Percentiles rank a stretch among this genome's conserved stretches.
phyloP scores from a whole-genome alignment of 2,797 vertebrate species.

The Rhynchotus rufescens region DNA sequence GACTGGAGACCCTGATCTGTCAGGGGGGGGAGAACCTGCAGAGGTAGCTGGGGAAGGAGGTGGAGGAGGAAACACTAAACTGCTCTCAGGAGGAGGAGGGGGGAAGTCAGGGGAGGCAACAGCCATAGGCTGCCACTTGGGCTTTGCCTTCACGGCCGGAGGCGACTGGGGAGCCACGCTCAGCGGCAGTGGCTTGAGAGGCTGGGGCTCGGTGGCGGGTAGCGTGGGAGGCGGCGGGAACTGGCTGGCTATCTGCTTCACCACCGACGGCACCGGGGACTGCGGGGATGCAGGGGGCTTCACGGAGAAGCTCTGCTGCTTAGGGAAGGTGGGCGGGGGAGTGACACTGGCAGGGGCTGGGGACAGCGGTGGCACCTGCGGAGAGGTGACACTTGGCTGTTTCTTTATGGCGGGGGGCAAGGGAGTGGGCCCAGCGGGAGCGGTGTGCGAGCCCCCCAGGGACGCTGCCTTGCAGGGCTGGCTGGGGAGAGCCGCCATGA shows the following conservation, averaged over 20 bases:
- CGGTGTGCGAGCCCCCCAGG: slow-evolving; percentile 46
- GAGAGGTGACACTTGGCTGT: slow-evolving; percentile 85
- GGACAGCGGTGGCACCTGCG: slow-evolving; percentile 57
- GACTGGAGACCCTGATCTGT: slow-evolving; percentile 83
- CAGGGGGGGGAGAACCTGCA: slow-evolving; percentile 84
- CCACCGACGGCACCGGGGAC: slow-evolving; percentile 79
- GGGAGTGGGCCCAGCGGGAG: slow-evolving; percentile 74
- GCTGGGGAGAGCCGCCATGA: slow-evolving; percentile 78
- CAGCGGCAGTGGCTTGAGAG: slow-evolving; percentile 79
- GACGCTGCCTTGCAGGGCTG: slow-evolving; percentile 78
- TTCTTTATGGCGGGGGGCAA: slow-evolving; percentile 85
- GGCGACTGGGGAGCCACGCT: slow-evolving; percentile 85
- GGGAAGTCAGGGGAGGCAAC: slow-evolving; percentile 88
- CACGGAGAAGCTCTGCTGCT: slow-evolving; percentile 88
- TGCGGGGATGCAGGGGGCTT: slow-evolving; percentile 81
- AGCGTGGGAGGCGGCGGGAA: slow-evolving; percentile 84
- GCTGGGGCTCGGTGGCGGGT: slow-evolving; percentile 71
- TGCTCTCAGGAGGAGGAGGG: slow-evolving; percentile 90
- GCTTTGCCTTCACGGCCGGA: slow-evolving; percentile 93
- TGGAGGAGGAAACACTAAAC: slow-evolving; percentile 84
- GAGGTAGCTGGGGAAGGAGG: slow-evolving; percentile 80
- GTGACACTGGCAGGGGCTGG: slow-evolving; percentile 78
- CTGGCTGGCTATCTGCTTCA: slow-evolving; percentile 91
- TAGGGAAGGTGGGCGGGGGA: slow-evolving; percentile 89
- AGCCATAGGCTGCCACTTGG: slow-evolving; percentile 91